Evolutionary conservation across 2,113 vertebrate species (phyloP), one percentile per base, ranked within the genome.

Genomic region (Megaceryle maxima): DNA sequence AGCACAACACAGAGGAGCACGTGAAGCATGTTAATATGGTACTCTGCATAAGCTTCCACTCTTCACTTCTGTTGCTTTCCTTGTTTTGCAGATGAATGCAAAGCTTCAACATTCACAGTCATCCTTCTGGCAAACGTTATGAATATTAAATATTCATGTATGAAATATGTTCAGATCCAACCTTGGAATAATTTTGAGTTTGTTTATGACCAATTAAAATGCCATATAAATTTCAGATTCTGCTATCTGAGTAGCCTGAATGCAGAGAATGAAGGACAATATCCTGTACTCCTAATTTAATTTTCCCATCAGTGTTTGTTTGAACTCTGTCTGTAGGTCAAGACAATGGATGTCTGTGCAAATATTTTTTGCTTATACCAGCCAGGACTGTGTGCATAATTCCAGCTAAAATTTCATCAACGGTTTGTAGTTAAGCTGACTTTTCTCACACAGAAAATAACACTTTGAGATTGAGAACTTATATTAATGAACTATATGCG

Each of bases 201-300:
- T 96, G 78, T 76, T 87, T 92, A 90, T 35, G 25, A 69, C 59
- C 78, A 91, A 90, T 91, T 95, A 96, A 94, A 96, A 95, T 91
- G 84, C 88, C 90, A 86, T 88, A 74, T 94, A 93, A 92, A 88
- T 92, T 96, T 96, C 92, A 92, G 68, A 78, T 92, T 93, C 90
- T 97, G 88, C 85, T 76, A 90, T 93, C 83, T 81, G 92, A 96
- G 90, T 60, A 90, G 46, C 72, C 60, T 95, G 96, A 97, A 96
- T 95, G 94, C 92, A 78, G 92, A 94, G 94, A 97, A 96, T 96
- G 96, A 96, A 95, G 72, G 68, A 86, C 96, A 96, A 96, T 94
- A 97, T 97, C 96, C 96, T 96, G 95, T 95, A 72, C 56, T 92
- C 53, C 79, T 95, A 93, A 92, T 97, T 97, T 95, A 81, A 87